These are phyloP conservation scores for Cyprinodon diabolis DNA, from an alignment of 2,797 vertebrate species.

Conservation along the genomic window DNA sequence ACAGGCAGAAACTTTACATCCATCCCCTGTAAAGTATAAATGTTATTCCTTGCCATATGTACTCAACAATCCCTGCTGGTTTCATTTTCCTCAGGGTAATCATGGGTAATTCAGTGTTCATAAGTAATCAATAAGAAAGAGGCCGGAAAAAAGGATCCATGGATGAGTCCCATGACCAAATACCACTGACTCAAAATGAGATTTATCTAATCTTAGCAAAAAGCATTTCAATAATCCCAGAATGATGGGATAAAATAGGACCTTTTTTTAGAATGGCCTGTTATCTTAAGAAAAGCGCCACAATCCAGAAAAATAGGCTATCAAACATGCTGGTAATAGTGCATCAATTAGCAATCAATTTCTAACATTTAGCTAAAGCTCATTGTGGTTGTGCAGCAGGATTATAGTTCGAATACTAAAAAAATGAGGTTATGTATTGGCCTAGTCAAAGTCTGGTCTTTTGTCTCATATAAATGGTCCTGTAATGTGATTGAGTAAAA, in stretches of 20 bases:
- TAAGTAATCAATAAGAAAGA: neutral
- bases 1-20: neutral
- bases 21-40: too few relatives aligned
- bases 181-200: neutral
- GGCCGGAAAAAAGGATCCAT: neutral
- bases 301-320: neutral
- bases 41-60: neutral
- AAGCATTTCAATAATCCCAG: neutral
- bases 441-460: neutral
- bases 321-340: neutral
- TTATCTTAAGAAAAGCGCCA: neutral
- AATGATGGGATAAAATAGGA: neutral
- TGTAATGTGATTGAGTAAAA: too few relatives aligned
- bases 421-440: neutral
- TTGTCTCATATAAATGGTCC: too few relatives aligned
- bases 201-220: neutral
- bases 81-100: too few relatives aligned
- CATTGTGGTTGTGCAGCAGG: neutral
- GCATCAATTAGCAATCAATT: neutral
- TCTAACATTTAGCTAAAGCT: neutral
- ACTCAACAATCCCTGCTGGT: neutral
- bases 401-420: neutral
- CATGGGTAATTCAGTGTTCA: neutral
- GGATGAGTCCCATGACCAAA: neutral
- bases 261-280: neutral